A percentile compares a stretch with the other conserved stretches of the same genome.
These are phyloP conservation scores for Tamandua tetradactyla DNA, from an alignment of 2,797 vertebrate genomes.

Conservation along the genomic window DNA sequence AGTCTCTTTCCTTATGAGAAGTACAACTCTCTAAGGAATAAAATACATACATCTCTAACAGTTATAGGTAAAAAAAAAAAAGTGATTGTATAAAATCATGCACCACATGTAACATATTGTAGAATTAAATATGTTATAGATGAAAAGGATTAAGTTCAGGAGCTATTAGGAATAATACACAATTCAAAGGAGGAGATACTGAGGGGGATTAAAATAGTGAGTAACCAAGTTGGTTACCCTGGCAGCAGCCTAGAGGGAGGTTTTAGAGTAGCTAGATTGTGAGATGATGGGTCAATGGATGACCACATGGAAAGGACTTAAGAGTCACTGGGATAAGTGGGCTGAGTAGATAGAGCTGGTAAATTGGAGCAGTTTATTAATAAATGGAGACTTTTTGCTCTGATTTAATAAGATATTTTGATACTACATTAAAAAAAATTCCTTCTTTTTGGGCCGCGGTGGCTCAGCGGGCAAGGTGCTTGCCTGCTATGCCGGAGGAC, in stretches of 20 bases:
- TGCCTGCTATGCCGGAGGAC: no score
- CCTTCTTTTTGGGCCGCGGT: no score
- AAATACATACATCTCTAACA: background rate
- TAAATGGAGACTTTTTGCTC: no score
- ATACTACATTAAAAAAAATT: no score
- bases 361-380: background rate
- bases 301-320: background rate
- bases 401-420: no score
- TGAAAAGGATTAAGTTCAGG: background rate
- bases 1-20: background rate
- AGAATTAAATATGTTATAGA: background rate
- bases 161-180: background rate
- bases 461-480: no score
- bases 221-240: background rate
- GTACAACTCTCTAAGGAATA: background rate
- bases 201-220: background rate
- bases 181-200: background rate
- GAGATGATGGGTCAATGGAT: background rate
- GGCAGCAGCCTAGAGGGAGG: background rate
- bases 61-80: background rate
- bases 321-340: background rate
- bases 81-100: background rate
- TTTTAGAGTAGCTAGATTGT: background rate
- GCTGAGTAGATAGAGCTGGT: background rate
- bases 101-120: background rate